Conservation (phyloP, 2,888 invertebrate species). For the Isotomurus palustris region DNA sequence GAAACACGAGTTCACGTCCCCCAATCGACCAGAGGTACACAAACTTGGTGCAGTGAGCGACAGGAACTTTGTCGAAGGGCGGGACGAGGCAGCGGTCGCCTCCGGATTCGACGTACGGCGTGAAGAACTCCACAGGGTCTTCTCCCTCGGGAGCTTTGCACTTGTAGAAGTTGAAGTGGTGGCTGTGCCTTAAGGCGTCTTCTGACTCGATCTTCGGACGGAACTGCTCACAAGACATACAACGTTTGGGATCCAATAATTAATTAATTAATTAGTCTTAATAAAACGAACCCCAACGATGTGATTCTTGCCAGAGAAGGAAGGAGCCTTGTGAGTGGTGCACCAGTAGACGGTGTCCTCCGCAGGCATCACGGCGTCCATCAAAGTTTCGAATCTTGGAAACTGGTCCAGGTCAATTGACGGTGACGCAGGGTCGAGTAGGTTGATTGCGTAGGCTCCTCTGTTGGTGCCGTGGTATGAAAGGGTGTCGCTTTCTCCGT, state of each 20-base stretch:
- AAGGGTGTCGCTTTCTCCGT: background rate
- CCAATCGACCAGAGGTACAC: no score
- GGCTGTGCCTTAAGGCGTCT: background rate
- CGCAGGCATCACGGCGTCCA: conserved; percentile 12
- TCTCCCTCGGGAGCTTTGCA: conserved; percentile 13
- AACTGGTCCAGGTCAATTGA: background rate
- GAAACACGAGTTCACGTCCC: conserved; percentile 71
- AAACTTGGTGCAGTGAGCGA: background rate
- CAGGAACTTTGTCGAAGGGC: no score
- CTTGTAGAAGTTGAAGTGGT: conserved; percentile 5
- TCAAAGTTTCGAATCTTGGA: background rate
- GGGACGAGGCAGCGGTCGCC: background rate
- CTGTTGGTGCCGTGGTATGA: background rate
- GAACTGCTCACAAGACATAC: conserved; percentile 3
- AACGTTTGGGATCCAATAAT: background rate
- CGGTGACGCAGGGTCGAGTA: background rate
- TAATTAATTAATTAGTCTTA: background rate
- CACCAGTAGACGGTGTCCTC: conserved; percentile 79
- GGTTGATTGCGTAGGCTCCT: background rate
- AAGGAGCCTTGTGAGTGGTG: conserved; percentile 73
- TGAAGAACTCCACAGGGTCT: conserved; percentile 9
- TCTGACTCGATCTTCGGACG: background rate
- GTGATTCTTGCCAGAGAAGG: conserved; percentile 67
- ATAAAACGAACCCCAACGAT: conserved; percentile 61
- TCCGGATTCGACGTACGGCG: background rate